A percentile compares a stretch with the other conserved stretches of the same genome.
These are phyloP conservation scores for Ceratosolen solmsi DNA, from an alignment of 1,140 invertebrate species.

Conservation along the genomic window DNA sequence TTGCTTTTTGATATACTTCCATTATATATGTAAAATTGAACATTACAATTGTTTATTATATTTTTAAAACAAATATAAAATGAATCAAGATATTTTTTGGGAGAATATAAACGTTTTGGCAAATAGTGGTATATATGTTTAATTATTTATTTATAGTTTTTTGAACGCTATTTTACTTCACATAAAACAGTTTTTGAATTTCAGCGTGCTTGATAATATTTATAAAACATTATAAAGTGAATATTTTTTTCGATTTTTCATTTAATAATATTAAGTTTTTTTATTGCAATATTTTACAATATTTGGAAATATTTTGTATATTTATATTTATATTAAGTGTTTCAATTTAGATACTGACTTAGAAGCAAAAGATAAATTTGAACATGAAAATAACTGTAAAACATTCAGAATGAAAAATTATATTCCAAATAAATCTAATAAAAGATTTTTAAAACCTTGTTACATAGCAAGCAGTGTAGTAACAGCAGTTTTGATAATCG, in stretches of 20 bases:
- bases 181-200: no score
- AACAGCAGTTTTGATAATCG: background rate
- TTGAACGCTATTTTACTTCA: background rate
- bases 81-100: constrained; percentile 3
- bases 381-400: background rate
- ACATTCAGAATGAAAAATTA: background rate
- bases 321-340: background rate
- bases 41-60: background rate
- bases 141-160: background rate
- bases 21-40: background rate
- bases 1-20: background rate
- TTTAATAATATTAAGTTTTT: background rate
- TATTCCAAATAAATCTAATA: background rate
- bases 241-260: no score
- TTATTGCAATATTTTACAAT: background rate
- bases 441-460: background rate
- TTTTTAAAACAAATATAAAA: background rate
- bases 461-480: background rate
- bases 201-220: no score
- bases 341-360: background rate
- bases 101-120: background rate
- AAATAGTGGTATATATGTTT: background rate
- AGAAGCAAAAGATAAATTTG: background rate
- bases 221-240: background rate
- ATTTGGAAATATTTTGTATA: background rate